These are phyloP conservation scores for Hypotaenidia okinawae DNA, from an alignment of 2,797 vertebrate genomes.

Conservation along the genomic window DNA sequence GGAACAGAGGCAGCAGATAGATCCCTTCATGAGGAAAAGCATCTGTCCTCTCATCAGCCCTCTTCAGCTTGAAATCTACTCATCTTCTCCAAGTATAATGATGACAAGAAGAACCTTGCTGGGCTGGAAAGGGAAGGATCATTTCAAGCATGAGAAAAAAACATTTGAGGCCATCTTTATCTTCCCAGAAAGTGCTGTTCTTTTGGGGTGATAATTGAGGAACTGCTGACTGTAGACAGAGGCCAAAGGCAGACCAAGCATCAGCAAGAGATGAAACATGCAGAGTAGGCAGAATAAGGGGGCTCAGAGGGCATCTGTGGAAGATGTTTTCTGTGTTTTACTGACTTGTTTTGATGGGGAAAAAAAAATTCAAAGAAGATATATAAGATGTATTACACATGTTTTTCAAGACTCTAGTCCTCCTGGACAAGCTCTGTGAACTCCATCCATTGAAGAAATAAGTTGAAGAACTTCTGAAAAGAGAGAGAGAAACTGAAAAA, in stretches of 20 bases:
- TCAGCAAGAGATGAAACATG: constrained; percentile 18
- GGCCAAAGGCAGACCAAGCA: background rate
- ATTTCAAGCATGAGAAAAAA: background rate
- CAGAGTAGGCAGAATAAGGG: background rate
- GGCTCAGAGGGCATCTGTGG: background rate
- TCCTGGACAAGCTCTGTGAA: background rate
- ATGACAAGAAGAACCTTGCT: background rate
- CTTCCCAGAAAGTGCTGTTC: background rate
- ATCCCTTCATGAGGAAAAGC: background rate
- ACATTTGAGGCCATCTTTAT: background rate
- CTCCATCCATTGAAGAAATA: background rate
- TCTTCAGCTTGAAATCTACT: background rate
- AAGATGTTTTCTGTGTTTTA: constrained; percentile 33
- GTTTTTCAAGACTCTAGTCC: constrained; percentile 24
- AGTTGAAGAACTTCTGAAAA: constrained; percentile 8
- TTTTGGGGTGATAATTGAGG: background rate
- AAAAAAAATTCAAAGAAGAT: background rate
- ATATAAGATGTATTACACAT: background rate
- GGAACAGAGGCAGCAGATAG: background rate
- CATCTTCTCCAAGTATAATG: background rate
- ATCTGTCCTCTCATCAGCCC: background rate
- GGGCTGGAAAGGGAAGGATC: background rate
- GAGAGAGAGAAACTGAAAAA: background rate
- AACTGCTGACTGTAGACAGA: background rate
- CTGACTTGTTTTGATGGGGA: constrained; percentile 22